Evolutionary conservation across 2,888 invertebrate species (phyloP).

Genomic region (Darwinula stevensoni): DNA sequence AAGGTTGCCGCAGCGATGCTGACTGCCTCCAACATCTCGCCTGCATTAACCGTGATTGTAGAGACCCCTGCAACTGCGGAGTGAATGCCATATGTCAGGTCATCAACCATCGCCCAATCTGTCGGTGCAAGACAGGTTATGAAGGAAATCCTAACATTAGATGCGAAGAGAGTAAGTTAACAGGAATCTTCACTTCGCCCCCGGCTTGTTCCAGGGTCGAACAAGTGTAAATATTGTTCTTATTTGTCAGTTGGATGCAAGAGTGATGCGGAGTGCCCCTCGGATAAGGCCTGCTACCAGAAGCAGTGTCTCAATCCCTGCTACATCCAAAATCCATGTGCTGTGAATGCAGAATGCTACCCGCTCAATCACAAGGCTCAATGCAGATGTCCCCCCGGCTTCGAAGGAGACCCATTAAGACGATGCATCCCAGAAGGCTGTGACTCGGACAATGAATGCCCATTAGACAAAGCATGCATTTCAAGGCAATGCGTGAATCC

Average conservation of each 20-base stretch:
- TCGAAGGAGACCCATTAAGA: conserved; percentile 43
- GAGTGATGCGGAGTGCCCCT: conserved; percentile 13
- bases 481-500: conserved; percentile 17
- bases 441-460: conserved; percentile 52
- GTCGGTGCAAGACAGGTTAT: conserved; percentile 50
- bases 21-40: conserved; percentile 49
- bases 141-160: conserved; percentile 58
- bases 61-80: conserved; percentile 65
- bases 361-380: conserved; percentile 44
- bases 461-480: conserved; percentile 41
- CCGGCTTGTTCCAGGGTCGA: no score
- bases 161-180: conserved; percentile 30
- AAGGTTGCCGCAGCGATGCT: conserved; percentile 40
- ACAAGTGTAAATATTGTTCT: no score
- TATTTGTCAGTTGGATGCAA: conserved; percentile 11
- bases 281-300: conserved; percentile 13
- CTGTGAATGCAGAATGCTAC: conserved; percentile 51
- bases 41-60: conserved; percentile 55
- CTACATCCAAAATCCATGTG: conserved; percentile 43
- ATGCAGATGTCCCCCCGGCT: conserved; percentile 34
- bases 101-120: conserved; percentile 52
- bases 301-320: conserved; percentile 41
- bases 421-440: conserved; percentile 49
- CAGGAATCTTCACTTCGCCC: no score
- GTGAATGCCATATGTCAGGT: conserved; percentile 47